Base-by-base conservation (phyloP, 2,888 invertebrate genomes). In the Xestia c-nigrum region DNA sequence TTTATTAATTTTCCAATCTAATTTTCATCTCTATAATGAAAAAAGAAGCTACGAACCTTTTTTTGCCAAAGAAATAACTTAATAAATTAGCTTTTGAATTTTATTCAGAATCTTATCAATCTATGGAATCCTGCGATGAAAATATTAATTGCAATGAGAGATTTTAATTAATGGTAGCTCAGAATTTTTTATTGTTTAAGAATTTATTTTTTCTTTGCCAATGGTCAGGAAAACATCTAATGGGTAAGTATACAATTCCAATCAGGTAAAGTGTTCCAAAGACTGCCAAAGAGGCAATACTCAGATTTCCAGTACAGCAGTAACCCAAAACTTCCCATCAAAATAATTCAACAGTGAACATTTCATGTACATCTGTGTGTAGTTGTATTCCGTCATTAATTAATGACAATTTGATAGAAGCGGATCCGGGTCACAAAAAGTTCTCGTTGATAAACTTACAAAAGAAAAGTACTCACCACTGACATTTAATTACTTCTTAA, bases 401-500 rank as follows among this genome's bases (percentile, higher is more conserved):
- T 63, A 79, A 19, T 38, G n/a, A 38, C 73, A 71, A 68, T 71
- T 59, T 68, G 70, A 81, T 40, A 67, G 67, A 61, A 73, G 38
- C 57, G 14, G 31, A 19, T 67, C 43, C 12, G 38, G 52, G 21
- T 46, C 66, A 0, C 38, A 43, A 14, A 43, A 81, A 76, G 55
- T 64, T 52, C 21, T 52, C 57, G 40, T 59, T 67, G 14, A 19
- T 43, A 21, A 69, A 74, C 61, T 63, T 71, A 63, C 66, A 38
- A 71, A 71, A 47, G 43, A 61, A 47, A 76, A 50, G 50, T 73
- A 73, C 69, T 73, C 57, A 31, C 38, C 1, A 57, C 43, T 21
- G 52, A 31, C 5, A 67, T 63, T 67, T 67, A 59, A 73, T 52
- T 67, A n/a, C 19, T 76, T 68, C 14, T 10, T 63, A n/a, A 69